A percentile compares a stretch with the other conserved stretches of the same genome.
phyloP scores from a whole-genome alignment of 2,113 vertebrate genomes.

The Cyanoliseus patagonus region DNA sequence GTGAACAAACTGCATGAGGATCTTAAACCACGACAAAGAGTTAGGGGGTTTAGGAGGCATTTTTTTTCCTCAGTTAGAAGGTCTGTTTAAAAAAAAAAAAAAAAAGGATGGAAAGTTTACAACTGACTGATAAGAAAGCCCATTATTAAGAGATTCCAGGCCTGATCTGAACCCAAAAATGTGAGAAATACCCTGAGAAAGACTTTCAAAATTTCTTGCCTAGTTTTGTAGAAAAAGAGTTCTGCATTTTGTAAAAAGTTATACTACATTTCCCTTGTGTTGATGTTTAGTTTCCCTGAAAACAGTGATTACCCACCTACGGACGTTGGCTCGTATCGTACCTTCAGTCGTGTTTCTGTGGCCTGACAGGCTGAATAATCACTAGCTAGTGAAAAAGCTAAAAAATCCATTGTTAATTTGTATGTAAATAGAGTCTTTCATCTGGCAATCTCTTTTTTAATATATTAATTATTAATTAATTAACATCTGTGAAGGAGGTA shows the following conservation, averaged over 20 bases:
- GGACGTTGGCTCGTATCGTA: not conserved
- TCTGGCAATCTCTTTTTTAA: not conserved
- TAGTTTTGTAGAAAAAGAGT: not conserved
- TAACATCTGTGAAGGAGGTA: not conserved
- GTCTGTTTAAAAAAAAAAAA: not conserved
- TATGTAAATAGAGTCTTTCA: not conserved
- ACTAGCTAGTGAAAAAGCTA: not conserved
- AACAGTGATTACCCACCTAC: not conserved
- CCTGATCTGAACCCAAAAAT: not conserved
- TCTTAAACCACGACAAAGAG: not conserved
- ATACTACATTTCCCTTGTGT: not conserved
- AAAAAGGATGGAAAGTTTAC: not conserved
- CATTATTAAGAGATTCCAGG: not conserved
- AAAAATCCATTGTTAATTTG: not conserved
- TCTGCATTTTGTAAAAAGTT: not conserved
- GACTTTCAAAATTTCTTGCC: not conserved
- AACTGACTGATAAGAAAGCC: not conserved
- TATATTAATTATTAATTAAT: not conserved
- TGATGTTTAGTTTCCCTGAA: not conserved
- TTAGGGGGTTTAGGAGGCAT: fast-evolving
- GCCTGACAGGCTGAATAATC: not conserved
- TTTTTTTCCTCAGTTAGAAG: not conserved
- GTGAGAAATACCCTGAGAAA: not conserved
- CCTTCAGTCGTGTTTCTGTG: not conserved
- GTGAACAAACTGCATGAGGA: no score